Conservation (phyloP, 2,113 vertebrate genomes). For the Lontra canadensis region DNA sequence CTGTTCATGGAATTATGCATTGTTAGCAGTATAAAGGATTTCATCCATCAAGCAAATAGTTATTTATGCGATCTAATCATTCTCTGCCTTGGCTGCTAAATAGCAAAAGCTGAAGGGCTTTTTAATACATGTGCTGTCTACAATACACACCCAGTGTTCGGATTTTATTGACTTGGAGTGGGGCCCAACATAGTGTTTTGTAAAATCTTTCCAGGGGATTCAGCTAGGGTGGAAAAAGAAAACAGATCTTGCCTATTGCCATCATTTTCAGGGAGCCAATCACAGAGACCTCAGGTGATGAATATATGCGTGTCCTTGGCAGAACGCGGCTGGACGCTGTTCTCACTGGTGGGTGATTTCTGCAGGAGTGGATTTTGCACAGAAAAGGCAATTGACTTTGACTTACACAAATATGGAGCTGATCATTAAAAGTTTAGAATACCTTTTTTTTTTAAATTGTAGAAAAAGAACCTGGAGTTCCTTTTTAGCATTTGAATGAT, state of each 20-base stretch:
- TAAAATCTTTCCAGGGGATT: background rate
- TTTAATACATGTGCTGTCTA: background rate
- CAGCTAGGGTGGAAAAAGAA: background rate
- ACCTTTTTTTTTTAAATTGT: background rate
- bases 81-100: background rate
- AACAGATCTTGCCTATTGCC: background rate
- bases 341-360: background rate
- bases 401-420: background rate
- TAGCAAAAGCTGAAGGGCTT: background rate
- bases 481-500: background rate
- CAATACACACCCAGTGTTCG: background rate
- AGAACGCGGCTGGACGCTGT: background rate
- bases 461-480: background rate
- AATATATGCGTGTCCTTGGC: background rate
- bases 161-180: background rate
- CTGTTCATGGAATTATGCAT: background rate
- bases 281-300: background rate
- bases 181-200: background rate
- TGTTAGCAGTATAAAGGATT: background rate
- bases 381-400: background rate
- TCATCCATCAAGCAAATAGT: background rate
- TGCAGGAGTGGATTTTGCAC: background rate
- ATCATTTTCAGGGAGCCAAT: background rate
- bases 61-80: slow-evolving; percentile 7
- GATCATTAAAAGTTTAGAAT: background rate